Conservation (phyloP, 2,888 invertebrate species). For the Drosophila melanocephala region DNA sequence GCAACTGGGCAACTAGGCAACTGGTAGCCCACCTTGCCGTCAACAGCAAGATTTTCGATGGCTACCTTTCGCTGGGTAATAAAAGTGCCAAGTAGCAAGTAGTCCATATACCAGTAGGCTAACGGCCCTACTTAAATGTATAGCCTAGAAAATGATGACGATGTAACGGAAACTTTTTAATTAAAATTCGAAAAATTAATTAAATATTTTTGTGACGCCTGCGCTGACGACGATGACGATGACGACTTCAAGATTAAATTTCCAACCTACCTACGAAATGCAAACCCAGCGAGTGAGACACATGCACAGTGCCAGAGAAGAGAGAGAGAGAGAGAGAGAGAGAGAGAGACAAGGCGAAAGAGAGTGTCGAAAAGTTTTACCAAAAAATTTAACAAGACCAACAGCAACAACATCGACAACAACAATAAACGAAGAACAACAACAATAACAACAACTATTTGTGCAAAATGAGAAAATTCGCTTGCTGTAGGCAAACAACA, state of each 20-base stretch:
- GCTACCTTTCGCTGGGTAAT: conserved; percentile 68
- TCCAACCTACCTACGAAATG: conserved; percentile 80
- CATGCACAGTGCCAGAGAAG: not conserved
- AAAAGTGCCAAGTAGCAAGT: conserved; percentile 58
- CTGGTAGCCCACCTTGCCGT: conserved; percentile 64
- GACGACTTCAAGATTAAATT: conserved; percentile 81
- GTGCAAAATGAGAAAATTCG: conserved; percentile 81
- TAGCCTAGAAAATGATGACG: conserved; percentile 61
- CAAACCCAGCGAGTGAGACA: conserved; percentile 52
- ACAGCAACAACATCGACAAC: conserved; percentile 7
- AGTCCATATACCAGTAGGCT: conserved; percentile 28
- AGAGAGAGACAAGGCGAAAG: conserved; percentile 9
- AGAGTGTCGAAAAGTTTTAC: conserved; percentile 67
- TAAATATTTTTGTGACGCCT: conserved; percentile 80
- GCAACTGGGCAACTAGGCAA: conserved; percentile 18
- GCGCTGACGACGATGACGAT: conserved; percentile 59
- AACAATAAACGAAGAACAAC: conserved; percentile 26
- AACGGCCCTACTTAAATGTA: not conserved
- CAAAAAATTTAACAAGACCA: conserved; percentile 41
- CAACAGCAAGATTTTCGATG: conserved; percentile 46
- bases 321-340: conserved; percentile 1
- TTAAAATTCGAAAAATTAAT: conserved; percentile 82
- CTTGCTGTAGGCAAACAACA: conserved; percentile 57
- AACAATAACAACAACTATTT: conserved; percentile 38
- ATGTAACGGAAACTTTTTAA: conserved; percentile 78